Conservation (phyloP, 2,888 invertebrate genomes). For the Hartigia nigra region DNA sequence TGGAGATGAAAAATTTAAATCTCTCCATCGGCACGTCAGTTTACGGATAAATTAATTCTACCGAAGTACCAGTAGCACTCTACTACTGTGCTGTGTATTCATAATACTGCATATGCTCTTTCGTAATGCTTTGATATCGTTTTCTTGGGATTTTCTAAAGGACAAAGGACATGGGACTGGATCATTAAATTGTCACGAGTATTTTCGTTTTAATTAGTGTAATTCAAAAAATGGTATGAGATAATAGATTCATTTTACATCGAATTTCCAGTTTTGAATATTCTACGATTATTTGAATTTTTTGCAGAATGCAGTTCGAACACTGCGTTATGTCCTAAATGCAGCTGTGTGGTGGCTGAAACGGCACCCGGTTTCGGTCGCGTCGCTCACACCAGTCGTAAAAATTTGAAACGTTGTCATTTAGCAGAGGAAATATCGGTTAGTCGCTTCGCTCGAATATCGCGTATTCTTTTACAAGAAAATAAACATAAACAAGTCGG, state of each 20-base stretch:
- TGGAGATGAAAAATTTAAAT: not conserved
- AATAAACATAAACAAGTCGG: not conserved
- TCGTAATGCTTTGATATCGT: not conserved
- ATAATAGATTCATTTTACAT: not conserved
- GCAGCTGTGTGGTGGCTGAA: not conserved
- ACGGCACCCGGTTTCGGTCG: not conserved
- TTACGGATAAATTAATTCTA: not conserved
- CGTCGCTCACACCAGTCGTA: not conserved
- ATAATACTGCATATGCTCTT: not conserved
- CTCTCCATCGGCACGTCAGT: not conserved
- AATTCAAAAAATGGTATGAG: not conserved
- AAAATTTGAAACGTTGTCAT: not conserved
- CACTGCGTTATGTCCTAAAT: not conserved
- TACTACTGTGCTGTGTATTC: not conserved
- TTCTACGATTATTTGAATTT: not conserved
- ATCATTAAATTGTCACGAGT: not conserved
- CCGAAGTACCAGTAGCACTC: not conserved
- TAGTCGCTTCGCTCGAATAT: not conserved
- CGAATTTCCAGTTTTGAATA: not conserved
- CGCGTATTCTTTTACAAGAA: not conserved
- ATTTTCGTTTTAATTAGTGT: not conserved
- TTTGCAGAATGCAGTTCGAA: not conserved
- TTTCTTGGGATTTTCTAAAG: not conserved
- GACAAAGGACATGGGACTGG: not conserved
- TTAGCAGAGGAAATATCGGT: not conserved